phyloP scores from a whole-genome alignment of 2,888 invertebrate genomes.

The Acleris holmiana region DNA sequence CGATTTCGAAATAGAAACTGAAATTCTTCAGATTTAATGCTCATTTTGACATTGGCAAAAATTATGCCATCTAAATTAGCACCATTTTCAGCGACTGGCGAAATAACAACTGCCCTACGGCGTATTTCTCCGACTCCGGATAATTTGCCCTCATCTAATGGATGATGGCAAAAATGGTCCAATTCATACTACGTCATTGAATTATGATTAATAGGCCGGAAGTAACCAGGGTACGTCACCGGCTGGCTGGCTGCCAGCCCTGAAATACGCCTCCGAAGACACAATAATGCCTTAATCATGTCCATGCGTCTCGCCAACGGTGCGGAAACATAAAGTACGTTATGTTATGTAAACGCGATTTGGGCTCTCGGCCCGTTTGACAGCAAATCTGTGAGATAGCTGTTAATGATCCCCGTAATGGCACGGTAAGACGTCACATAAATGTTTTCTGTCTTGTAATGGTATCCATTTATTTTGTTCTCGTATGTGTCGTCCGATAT shows the following conservation, averaged over 20 bases:
- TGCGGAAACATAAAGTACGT: conserved; percentile 40
- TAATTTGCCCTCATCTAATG: conserved; percentile 23
- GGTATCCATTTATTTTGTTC: neutral
- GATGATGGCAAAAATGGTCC: conserved; percentile 32
- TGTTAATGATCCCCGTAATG: neutral
- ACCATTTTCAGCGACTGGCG: no score
- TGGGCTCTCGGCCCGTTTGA: conserved; percentile 15
- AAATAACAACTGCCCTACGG: no score
- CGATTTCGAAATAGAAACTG: no score
- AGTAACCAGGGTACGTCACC: conserved; percentile 26
- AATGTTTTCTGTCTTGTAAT: neutral
- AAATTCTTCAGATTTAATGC: no score
- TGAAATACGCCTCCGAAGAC: conserved; percentile 29
- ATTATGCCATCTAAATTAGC: no score
- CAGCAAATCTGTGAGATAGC: conserved; percentile 10
- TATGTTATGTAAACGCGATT: conserved; percentile 20
- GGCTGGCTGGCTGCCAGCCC: conserved; percentile 48
- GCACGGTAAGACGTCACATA: neutral
- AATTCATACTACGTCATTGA: conserved; percentile 34
- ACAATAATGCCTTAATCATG: conserved; percentile 55
- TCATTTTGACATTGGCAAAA: no score
- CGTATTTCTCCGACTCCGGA: conserved; percentile 2
- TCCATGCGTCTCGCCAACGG: conserved; percentile 57
- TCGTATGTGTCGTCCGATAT: no score
- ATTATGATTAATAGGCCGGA: conserved; percentile 38